A percentile compares a stretch with the other conserved stretches of the same genome.
These are phyloP conservation scores for Triplophysa yarkandensis DNA, from an alignment of 2,797 vertebrate genomes.

Conservation along the genomic window DNA sequence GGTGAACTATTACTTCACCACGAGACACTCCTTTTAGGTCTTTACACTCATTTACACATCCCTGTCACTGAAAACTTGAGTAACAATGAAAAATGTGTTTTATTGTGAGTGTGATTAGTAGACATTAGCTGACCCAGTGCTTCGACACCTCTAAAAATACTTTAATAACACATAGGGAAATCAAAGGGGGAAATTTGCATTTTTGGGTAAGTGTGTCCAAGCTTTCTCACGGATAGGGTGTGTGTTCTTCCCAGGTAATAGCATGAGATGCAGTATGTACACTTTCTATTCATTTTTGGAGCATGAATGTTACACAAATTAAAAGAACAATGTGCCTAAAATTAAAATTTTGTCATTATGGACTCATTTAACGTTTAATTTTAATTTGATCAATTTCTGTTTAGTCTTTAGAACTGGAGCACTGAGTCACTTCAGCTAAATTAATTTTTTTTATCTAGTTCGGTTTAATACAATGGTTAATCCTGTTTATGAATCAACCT, in stretches of 20 bases:
- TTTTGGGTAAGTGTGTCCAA: background rate
- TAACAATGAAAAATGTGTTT: constrained; percentile 3
- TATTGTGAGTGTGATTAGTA: constrained; percentile 11
- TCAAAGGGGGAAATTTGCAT: background rate
- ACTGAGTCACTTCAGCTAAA: background rate
- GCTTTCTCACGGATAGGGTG: constrained; percentile 9
- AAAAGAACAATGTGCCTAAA: background rate
- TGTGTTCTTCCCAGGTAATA: background rate
- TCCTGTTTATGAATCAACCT: background rate
- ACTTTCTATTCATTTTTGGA: background rate
- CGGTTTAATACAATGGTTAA: background rate
- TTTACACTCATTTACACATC: background rate
- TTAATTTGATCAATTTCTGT: too few relatives aligned
- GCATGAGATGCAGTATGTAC: background rate
- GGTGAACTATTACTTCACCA: too few relatives aligned
- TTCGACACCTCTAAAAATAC: background rate
- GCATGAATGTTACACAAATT: background rate
- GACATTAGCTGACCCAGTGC: constrained; percentile 6
- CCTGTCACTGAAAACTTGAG: background rate
- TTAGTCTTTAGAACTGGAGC: background rate
- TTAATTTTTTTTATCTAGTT: background rate
- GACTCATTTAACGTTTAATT: too few relatives aligned
- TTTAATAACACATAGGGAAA: constrained; percentile 15
- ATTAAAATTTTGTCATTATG: background rate
- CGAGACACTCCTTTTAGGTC: background rate